phyloP scores from a whole-genome alignment of 37 sponge, comb jelly and placozoan species.

The Eunapius fragilis region DNA sequence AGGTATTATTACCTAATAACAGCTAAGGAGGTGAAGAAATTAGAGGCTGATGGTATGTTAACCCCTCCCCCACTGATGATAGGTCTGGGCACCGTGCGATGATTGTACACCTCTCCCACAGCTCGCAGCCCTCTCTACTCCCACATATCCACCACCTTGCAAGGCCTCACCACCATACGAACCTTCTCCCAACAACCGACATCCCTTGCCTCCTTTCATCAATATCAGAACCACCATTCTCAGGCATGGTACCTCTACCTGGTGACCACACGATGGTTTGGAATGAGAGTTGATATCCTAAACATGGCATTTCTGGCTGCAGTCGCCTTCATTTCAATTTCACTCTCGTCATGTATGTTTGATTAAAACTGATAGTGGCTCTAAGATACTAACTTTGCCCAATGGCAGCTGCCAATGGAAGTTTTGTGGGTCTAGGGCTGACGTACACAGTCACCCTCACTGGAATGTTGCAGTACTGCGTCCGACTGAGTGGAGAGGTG shows the following conservation, averaged over 20 bases:
- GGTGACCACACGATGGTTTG: constrained; percentile 67
- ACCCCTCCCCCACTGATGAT: too few relatives aligned
- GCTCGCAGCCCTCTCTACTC: constrained; percentile 87
- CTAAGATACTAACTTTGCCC: background rate
- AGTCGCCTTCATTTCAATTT: constrained; percentile 64
- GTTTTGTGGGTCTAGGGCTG: constrained; percentile 65
- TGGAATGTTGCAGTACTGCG: constrained; percentile 73
- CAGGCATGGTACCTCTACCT: constrained; percentile 47
- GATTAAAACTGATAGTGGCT: background rate
- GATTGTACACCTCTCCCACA: constrained; percentile 1
- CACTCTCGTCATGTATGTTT: constrained; percentile 27
- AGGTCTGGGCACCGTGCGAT: too few relatives aligned
- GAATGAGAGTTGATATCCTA: constrained; percentile 67
- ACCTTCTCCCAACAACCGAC: constrained; percentile 29
- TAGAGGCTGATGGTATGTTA: constrained; percentile 76
- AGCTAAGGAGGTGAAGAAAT: constrained; percentile 71
- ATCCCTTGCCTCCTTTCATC: constrained; percentile 25
- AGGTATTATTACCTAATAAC: constrained; percentile 71
- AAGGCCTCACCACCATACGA: constrained; percentile 78
- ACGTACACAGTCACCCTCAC: constrained; percentile 61
- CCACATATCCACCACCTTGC: constrained; percentile 71
- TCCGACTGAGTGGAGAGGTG: constrained; percentile 79
- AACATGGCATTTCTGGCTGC: constrained; percentile 33
- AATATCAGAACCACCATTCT: background rate
- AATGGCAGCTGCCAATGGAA: constrained; percentile 26